A percentile compares a stretch with the other conserved stretches of the same genome.
Evolutionary conservation across 1,140 invertebrate species (phyloP).

Genomic region (Scaptomyza montana): DNA sequence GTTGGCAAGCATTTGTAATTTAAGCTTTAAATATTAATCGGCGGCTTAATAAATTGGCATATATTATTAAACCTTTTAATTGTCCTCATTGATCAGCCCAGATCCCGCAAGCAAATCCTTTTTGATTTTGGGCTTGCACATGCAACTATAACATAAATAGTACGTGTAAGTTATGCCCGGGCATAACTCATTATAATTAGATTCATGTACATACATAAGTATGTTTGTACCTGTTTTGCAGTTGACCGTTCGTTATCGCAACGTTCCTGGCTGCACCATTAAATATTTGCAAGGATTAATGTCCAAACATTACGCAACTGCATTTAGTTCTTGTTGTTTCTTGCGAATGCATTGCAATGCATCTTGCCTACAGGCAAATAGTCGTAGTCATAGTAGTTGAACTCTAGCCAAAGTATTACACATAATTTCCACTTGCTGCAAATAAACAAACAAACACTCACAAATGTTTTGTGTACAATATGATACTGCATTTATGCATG

Average conservation of each 20-base stretch:
- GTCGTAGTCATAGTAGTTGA: constrained; percentile 1
- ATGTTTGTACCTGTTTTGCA: neutral
- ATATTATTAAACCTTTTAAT: constrained; percentile 51
- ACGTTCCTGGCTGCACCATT: constrained; percentile 53
- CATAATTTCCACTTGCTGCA: constrained; percentile 74
- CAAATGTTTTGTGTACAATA: constrained; percentile 55
- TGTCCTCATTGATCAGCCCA: constrained; percentile 42
- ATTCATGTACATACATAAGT: constrained; percentile 48
- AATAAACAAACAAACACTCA: constrained; percentile 33
- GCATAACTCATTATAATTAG: constrained; percentile 81
- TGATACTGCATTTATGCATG: constrained; percentile 75
- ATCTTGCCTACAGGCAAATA: constrained; percentile 68
- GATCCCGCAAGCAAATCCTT: neutral
- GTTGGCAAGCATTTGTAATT: constrained; percentile 23
- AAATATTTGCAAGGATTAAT: constrained; percentile 80
- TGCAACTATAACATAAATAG: constrained; percentile 28
- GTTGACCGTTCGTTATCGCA: constrained; percentile 59
- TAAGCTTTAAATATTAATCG: constrained; percentile 38
- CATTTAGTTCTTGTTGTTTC: constrained; percentile 42
- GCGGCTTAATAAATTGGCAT: constrained; percentile 26
- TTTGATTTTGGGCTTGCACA: neutral
- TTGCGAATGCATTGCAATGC: constrained; percentile 47
- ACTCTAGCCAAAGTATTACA: constrained; percentile 68
- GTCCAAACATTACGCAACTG: constrained; percentile 69
- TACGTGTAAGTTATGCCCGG: constrained; percentile 52